These are phyloP conservation scores for Zygaena filipendulae DNA, from an alignment of 2,888 invertebrate species.

Conservation along the genomic window DNA sequence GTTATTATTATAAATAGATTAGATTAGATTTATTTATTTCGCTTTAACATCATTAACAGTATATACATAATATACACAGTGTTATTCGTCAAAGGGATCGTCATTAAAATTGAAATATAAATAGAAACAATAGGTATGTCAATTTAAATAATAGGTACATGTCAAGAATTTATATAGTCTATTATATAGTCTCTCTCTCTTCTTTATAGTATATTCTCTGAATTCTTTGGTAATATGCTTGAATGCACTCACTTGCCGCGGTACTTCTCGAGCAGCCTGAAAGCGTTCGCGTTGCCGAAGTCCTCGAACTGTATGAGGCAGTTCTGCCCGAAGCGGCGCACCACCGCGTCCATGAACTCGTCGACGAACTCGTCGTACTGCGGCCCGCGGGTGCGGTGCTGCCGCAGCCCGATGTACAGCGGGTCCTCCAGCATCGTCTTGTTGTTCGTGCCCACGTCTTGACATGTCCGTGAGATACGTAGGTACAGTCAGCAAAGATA, in stretches of 20 bases:
- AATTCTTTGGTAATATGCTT: background rate
- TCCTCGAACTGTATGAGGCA: conserved; percentile 96
- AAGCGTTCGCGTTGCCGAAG: conserved; percentile 98
- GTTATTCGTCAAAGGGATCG: too few species aligned
- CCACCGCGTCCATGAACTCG: conserved; percentile 96
- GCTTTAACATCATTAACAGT: too few species aligned
- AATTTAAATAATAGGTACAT: too few species aligned
- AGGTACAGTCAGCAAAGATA: too few species aligned
- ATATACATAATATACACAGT: too few species aligned
- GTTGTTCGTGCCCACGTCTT: conserved; percentile 92
- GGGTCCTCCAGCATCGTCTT: conserved; percentile 89
- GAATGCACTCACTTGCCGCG: conserved; percentile 74
- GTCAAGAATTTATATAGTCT: too few species aligned
- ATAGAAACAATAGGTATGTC: too few species aligned
- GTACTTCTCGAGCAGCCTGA: conserved; percentile 91
- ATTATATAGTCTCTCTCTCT: too few species aligned
- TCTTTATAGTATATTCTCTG: too few species aligned
- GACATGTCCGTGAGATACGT: conserved; percentile 1
- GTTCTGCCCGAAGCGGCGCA: conserved; percentile 86
- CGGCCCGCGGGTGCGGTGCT: conserved; percentile 83
- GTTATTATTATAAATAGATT: too few species aligned
- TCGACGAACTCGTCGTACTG: conserved; percentile 94
- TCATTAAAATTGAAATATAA: too few species aligned
- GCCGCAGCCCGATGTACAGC: conserved; percentile 92
- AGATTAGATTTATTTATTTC: too few species aligned